Base-by-base conservation (phyloP, 2,113 vertebrate genomes). In the Hippocampus abdominalis region DNA sequence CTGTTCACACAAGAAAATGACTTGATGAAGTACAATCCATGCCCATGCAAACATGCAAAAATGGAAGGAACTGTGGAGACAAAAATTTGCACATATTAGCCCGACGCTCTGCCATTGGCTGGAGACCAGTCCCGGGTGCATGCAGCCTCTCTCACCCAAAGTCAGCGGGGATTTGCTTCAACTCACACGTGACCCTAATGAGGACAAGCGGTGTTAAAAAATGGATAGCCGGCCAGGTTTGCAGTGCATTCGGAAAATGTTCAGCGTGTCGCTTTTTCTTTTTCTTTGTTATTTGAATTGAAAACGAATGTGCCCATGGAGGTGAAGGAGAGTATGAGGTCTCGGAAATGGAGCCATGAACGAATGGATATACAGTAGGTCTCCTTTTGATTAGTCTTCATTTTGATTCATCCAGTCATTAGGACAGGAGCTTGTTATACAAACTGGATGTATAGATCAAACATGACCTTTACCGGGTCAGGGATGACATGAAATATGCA, bases 21-120 rank as follows among this genome's bases (percentile, higher is more conserved):
- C 60, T 62, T 56, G 60, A 78, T 69, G 21, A 69, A 63, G 27
- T 32, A 44, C 65, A 68, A 65, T 54, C 66, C 0, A 53, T 68
- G 13, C 46, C 48, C 23, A 40, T 56, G 21, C 56, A 56, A 49
- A 20, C 29, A 32, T 32, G 29, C 29, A 32, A 32, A 32, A 60
- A 36, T 21, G 32, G 29, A 20, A 20, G 20, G 60, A n/a, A 40
- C 20, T 40, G 32, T 40, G 32, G 40, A 65, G 32, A 10, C 61
- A 51, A 51, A 40, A 13, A 3, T 4, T 8, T 29, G 15, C 32
- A 18, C 29, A 21, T 61, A 61, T 61, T 36, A 7, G 16, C 29
- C 29, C 9, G 27, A 20, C 16, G 39, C 9, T 54, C 9, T 11
- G n/a, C 11, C 1, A 21, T 51, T 51, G 49, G 18, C 18, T 51